A percentile compares a stretch with the other conserved stretches of the same genome.
These are phyloP conservation scores for Thera britannica DNA, from an alignment of 2,888 invertebrate genomes.

Conservation along the genomic window DNA sequence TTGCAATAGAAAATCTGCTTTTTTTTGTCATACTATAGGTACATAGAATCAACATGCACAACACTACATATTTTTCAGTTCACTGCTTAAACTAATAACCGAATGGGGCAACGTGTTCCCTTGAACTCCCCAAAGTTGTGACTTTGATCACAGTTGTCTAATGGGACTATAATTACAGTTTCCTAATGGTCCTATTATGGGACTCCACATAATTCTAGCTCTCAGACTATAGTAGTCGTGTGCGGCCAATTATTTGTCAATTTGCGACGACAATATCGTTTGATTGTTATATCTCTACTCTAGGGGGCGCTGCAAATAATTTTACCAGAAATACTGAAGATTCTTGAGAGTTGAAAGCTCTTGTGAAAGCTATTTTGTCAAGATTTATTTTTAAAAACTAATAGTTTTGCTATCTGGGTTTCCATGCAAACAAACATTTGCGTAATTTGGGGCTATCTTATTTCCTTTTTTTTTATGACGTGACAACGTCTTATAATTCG, in stretches of 20 bases:
- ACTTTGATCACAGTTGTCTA: constrained; percentile 16
- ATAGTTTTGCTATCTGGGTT: no score
- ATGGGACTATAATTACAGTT: constrained; percentile 14
- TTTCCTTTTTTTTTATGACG: no score
- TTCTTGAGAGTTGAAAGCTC: not conserved
- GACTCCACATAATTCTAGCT: constrained; percentile 13
- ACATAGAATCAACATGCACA: not conserved
- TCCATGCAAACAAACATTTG: no score
- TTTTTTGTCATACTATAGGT: no score
- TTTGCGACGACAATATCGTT: constrained; percentile 48
- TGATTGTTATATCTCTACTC: constrained; percentile 46
- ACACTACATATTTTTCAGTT: constrained; percentile 7
- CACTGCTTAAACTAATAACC: constrained; percentile 24
- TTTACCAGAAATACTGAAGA: constrained; percentile 3
- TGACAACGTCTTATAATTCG: no score
- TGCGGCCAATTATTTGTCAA: constrained; percentile 50
- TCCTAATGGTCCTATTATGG: constrained; percentile 17
- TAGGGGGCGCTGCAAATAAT: constrained; percentile 5
- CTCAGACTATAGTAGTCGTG: constrained; percentile 24
- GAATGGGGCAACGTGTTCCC: not conserved
- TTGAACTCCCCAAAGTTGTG: constrained; percentile 1
- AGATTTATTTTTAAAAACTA: no score
- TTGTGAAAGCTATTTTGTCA: not conserved
- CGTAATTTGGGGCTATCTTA: no score
- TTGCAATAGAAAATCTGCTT: not conserved